phyloP scores from a whole-genome alignment of 2,113 vertebrate genomes.

The Sinocyclocheilus maitianheensis region DNA sequence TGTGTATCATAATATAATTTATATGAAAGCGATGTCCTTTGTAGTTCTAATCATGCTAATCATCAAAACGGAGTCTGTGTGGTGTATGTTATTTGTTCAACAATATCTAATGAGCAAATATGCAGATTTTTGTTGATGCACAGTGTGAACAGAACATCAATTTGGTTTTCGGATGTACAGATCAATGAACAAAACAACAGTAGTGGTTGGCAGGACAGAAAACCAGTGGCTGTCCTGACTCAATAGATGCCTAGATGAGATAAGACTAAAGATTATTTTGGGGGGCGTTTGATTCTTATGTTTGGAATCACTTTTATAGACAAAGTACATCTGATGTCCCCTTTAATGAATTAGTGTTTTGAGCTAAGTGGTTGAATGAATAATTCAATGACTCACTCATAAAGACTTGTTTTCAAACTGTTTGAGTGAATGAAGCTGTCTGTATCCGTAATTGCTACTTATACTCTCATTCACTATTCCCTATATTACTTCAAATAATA shows the following conservation, averaged over 20 bases:
- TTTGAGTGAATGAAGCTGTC: too few relatives aligned
- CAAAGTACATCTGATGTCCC: background rate
- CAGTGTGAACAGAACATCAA: slow-evolving; percentile 58
- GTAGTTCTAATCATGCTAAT: slow-evolving; percentile 47
- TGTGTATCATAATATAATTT: slow-evolving; percentile 17
- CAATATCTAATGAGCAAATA: slow-evolving; percentile 67
- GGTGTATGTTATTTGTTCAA: slow-evolving; percentile 67
- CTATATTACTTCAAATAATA: too few relatives aligned
- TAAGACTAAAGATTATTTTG: background rate
- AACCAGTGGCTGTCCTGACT: background rate
- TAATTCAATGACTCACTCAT: too few relatives aligned
- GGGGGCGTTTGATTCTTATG: background rate
- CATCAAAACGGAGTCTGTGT: slow-evolving; percentile 61
- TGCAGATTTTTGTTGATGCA: slow-evolving; percentile 63
- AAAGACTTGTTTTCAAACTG: too few relatives aligned
- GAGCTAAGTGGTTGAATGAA: too few relatives aligned
- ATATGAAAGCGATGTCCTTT: background rate
- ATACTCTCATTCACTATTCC: too few relatives aligned
- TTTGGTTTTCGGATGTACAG: slow-evolving; percentile 62
- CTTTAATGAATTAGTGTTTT: too few relatives aligned
- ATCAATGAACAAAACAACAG: slow-evolving; percentile 52
- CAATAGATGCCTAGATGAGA: background rate
- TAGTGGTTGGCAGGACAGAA: slow-evolving; percentile 36
- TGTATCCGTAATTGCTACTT: too few relatives aligned
- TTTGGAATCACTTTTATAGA: background rate